Percentiles rank a stretch among this genome's conserved stretches.
phyloP scores from a whole-genome alignment of 1,140 invertebrate species.

The Spodoptera litura region DNA sequence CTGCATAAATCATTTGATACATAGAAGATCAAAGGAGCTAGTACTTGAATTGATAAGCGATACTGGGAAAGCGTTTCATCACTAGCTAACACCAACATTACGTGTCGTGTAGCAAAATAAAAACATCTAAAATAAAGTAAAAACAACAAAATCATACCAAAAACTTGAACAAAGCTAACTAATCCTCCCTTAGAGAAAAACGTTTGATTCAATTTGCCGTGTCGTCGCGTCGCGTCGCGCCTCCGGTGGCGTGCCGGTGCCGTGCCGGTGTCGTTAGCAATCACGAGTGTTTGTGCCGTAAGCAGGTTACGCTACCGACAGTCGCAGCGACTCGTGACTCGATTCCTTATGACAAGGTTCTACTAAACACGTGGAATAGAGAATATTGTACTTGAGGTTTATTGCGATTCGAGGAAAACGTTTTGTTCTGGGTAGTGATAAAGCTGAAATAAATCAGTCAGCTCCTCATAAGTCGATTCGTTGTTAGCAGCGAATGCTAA shows the following conservation, averaged over 20 bases:
- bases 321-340: conserved; percentile 67
- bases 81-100: no score
- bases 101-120: not conserved
- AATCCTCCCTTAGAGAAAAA: conserved; percentile 42
- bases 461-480: no score
- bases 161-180: conserved; percentile 20
- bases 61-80: no score
- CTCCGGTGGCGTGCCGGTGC: not conserved
- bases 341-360: conserved; percentile 57
- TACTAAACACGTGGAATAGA: not conserved
- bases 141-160: conserved; percentile 4
- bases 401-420: no score
- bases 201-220: conserved; percentile 59
- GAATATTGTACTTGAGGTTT: no score
- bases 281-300: conserved; percentile 72
- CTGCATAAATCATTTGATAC: no score
- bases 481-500: no score
- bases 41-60: no score
- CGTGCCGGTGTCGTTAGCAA: conserved; percentile 70
- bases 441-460: no score
- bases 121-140: not conserved
- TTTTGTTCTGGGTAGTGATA: no score
- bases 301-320: conserved; percentile 58
- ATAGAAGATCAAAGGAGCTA: no score
- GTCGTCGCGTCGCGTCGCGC: conserved; percentile 49